Conservation (phyloP, 1,140 invertebrate species). For the Oedothorax gibbosus region DNA sequence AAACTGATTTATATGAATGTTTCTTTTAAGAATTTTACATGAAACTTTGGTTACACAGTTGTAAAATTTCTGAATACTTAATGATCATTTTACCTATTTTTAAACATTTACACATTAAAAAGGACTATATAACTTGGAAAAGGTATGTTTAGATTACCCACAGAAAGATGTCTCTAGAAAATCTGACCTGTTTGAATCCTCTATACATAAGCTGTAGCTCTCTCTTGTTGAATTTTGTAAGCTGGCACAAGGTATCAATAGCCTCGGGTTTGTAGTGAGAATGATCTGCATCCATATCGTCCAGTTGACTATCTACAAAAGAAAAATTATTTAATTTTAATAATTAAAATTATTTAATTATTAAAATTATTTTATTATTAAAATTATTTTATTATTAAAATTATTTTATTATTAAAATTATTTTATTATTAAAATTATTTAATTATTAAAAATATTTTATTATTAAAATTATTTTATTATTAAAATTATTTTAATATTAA, state of each 20-base stretch:
- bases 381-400: no score
- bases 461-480: no score
- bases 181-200: conserved; percentile 73
- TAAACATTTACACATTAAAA: not conserved
- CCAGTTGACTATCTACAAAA: conserved; percentile 77
- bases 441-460: no score
- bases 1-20: no score
- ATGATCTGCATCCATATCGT: conserved; percentile 82
- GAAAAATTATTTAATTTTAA: conserved; percentile 4
- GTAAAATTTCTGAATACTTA: no score
- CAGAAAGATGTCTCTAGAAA: not conserved
- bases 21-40: no score
- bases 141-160: not conserved
- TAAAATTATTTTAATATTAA: not conserved
- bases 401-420: no score
- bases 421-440: no score
- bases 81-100: no score
- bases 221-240: conserved; percentile 72
- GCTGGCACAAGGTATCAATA: conserved; percentile 71
- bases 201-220: conserved; percentile 74
- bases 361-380: no score
- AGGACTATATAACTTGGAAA: not conserved
- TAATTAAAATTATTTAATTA: not conserved
- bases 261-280: conserved; percentile 79
- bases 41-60: no score